Conservation (phyloP, 2,113 vertebrate species). For the Varanus komodoensis region DNA sequence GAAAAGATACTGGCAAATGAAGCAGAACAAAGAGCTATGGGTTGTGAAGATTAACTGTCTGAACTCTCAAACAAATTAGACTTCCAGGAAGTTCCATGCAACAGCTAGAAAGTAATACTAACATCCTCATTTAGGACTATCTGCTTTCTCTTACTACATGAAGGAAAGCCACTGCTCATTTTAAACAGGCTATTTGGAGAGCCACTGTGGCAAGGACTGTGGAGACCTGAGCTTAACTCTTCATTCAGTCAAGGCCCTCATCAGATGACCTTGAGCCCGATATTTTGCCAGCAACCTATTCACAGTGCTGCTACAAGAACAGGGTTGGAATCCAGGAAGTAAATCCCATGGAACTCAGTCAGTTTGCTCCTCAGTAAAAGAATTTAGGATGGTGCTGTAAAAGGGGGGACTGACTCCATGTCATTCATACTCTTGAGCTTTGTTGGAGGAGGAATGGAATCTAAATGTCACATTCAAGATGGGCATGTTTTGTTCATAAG, state of each 20-base stretch:
- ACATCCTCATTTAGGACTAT: neutral
- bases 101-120: neutral
- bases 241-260: neutral
- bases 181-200: neutral
- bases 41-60: constrained; percentile 33
- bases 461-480: neutral
- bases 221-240: neutral
- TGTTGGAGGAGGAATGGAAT: neutral
- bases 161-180: neutral
- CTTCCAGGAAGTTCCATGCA: constrained; percentile 30
- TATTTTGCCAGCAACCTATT: too few relatives aligned
- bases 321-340: too few relatives aligned
- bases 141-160: neutral
- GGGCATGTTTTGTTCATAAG: too few relatives aligned
- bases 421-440: neutral
- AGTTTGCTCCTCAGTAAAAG: too few relatives aligned
- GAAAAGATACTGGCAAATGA: constrained; percentile 24
- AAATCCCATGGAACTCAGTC: too few relatives aligned
- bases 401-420: neutral
- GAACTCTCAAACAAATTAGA: constrained; percentile 26
- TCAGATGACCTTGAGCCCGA: neutral
- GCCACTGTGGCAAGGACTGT: neutral
- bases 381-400: too few relatives aligned
- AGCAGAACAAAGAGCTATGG: constrained; percentile 26
- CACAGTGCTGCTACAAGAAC: neutral